A percentile compares a stretch with the other conserved stretches of the same genome.
Evolutionary conservation across 92 coral and sea anemone genomes (phyloP).

Genomic region (Anthopleura xanthogrammica): DNA sequence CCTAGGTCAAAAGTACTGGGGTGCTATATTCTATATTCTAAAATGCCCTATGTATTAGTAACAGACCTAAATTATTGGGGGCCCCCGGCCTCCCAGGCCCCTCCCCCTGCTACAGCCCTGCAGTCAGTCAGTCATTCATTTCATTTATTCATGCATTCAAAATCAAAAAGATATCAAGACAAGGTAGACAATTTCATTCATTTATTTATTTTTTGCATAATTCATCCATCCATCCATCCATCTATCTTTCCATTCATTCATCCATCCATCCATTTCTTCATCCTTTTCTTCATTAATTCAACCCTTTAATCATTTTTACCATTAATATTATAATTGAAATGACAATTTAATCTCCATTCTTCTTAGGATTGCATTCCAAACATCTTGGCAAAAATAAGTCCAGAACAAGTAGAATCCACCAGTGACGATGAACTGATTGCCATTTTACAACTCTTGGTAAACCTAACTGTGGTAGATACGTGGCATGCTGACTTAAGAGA

Average conservation of each 20-base stretch:
- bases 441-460: conserved; percentile 61
- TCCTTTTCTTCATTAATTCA: not conserved
- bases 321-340: not conserved
- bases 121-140: too few species aligned
- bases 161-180: conserved; percentile 2
- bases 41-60: too few species aligned
- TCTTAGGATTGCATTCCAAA: conserved; percentile 55
- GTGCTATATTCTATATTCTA: too few species aligned
- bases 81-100: too few species aligned
- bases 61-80: too few species aligned
- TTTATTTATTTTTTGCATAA: too few species aligned
- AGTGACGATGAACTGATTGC: conserved; percentile 44
- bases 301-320: not conserved
- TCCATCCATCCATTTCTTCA: not conserved
- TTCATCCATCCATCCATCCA: not conserved
- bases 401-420: not conserved
- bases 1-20: too few species aligned
- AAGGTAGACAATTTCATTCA: not conserved
- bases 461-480: conserved; percentile 66
- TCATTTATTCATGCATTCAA: too few species aligned
- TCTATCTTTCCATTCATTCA: not conserved
- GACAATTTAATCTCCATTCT: not conserved
- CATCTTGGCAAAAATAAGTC: conserved; percentile 36
- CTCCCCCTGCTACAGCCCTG: too few species aligned
- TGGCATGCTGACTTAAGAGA: conserved; percentile 57